phyloP scores from a whole-genome alignment of 1,140 invertebrate genomes.

The Bombus terrestris region DNA sequence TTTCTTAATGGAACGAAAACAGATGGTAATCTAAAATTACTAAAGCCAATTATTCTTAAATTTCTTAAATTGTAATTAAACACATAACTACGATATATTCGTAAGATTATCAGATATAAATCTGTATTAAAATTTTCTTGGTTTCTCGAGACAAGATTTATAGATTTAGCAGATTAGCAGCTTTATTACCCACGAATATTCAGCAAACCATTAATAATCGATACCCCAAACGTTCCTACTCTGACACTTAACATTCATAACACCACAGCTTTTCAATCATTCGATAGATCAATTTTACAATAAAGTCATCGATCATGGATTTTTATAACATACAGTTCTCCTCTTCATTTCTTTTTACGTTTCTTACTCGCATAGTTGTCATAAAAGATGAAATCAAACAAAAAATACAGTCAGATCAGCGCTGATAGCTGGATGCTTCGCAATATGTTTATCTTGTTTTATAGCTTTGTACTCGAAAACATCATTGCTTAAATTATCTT shows the following conservation, averaged over 20 bases:
- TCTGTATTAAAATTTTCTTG: neutral
- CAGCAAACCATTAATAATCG: neutral
- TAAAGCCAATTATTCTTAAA: neutral
- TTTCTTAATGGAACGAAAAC: too few relatives aligned
- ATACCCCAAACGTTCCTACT: neutral
- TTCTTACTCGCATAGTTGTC: neutral
- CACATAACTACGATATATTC: too few relatives aligned
- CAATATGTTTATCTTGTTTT: too few relatives aligned
- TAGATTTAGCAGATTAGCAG: neutral
- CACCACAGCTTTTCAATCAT: neutral
- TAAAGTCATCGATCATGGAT: neutral
- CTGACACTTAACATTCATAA: neutral
- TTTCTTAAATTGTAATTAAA: neutral
- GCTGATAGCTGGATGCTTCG: too few relatives aligned
- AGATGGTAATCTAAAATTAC: neutral
- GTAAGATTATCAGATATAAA: too few relatives aligned
- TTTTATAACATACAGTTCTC: neutral
- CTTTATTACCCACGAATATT: neutral
- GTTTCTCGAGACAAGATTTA: neutral
- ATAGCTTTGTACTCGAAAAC: too few relatives aligned
- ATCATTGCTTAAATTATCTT: too few relatives aligned
- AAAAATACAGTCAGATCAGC: neutral
- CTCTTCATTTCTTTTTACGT: neutral
- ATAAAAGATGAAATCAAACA: neutral
- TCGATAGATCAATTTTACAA: neutral